Evolutionary conservation across 1,140 invertebrate genomes (phyloP).

Genomic region (Himalopsyche phryganea): DNA sequence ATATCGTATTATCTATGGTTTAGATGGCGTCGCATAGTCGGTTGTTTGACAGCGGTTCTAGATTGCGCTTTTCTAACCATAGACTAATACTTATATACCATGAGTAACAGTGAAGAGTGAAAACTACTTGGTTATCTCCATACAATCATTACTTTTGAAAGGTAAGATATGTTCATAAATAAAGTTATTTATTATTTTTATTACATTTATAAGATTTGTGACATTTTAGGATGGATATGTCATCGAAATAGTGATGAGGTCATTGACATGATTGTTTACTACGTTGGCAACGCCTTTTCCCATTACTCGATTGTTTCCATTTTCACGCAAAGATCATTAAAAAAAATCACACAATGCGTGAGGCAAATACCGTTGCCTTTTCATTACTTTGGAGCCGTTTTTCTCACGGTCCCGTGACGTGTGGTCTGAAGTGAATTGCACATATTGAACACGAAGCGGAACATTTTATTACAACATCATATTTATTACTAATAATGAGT

Average conservation of each 20-base stretch:
- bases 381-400: not conserved
- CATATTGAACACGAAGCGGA: too few relatives aligned
- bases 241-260: not conserved
- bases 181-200: too few relatives aligned
- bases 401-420: slow-evolving; percentile 18
- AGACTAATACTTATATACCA: too few relatives aligned
- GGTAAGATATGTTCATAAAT: too few relatives aligned
- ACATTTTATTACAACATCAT: too few relatives aligned
- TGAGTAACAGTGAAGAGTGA: too few relatives aligned
- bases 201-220: too few relatives aligned
- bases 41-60: slow-evolving; percentile 9
- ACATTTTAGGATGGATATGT: too few relatives aligned
- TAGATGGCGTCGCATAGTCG: slow-evolving; percentile 7
- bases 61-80: too few relatives aligned
- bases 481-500: too few relatives aligned
- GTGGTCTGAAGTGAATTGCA: not conserved
- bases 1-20: slow-evolving; percentile 1
- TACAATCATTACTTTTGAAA: too few relatives aligned
- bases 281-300: slow-evolving; percentile 51
- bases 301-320: slow-evolving; percentile 34
- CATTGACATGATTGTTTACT: slow-evolving; percentile 53
- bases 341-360: slow-evolving; percentile 4
- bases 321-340: slow-evolving; percentile 2
- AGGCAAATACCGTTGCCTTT: slow-evolving; percentile 18
- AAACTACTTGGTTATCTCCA: too few relatives aligned